Base-by-base conservation (phyloP, 1,140 invertebrate genomes). In the Chironomus striatipennis region DNA sequence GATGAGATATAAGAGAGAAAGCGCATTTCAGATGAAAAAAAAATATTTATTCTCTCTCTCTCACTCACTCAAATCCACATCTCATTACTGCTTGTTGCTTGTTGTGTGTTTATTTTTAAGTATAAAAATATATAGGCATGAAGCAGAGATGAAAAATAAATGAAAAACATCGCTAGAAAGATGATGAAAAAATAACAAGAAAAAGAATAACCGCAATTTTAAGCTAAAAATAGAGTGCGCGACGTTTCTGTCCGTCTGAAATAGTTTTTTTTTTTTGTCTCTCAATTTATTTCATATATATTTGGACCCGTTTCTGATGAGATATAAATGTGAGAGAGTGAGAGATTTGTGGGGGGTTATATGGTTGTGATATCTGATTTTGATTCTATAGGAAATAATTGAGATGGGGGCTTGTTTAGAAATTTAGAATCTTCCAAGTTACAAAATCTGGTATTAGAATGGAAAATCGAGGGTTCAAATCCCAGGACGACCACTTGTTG, bases 141-240 rank as follows among this genome's bases (percentile, higher is more conserved):
- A 57, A 57, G 24, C 24, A 34, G 47, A 57, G 47, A 57, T 12
- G 47, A 57, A 57, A 34, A 57, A 57, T 57, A 57, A n/a, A 57
- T n/a, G 47, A 57, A 57, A 57, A 57, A 57, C 47, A 57, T 57
- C 47, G n/a, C 12, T n/a, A n/a, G n/a, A n/a, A 57, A 57, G 12
- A 57, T 57, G 47, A 57, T 57, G 47, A 57, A 57, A n/a, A 34
- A 57, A 57, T 57, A 57, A 57, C 12, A 57, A 47, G 43, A 47
- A 47, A 47, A 47, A 57, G 47, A 57, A 57, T 57, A 57, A 57
- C 47, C 47, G 47, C 47, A 57, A 57, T 57, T 57, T 57, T n/a
- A 57, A 15, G 12, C 47, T 57, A 57, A 57, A 57, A 57, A 57
- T 57, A 57, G 47, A 57, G 12, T n/a, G 47, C 47, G 47, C 47